Conservation (phyloP, 2,797 vertebrate species). For the Miichthys miiuy region DNA sequence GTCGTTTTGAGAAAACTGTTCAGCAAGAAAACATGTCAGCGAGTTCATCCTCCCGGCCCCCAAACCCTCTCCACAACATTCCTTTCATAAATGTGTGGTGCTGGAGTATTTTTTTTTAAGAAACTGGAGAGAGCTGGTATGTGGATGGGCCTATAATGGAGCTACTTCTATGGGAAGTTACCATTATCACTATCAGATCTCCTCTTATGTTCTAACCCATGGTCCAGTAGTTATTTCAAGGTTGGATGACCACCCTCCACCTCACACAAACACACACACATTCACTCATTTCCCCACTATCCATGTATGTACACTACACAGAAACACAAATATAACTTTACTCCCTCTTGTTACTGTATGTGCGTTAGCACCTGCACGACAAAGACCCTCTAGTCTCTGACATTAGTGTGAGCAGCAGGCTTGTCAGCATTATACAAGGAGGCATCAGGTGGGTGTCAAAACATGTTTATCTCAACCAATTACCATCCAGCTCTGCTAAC, state of each 20-base stretch:
- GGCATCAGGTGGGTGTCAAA: constrained; percentile 49
- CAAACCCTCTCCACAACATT: constrained; percentile 77
- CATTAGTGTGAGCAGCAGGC: constrained; percentile 60
- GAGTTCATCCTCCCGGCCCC: constrained; percentile 61
- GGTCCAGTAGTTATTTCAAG: constrained; percentile 64
- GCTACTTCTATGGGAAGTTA: constrained; percentile 62
- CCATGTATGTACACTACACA: constrained; percentile 17
- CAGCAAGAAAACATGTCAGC: constrained; percentile 57
- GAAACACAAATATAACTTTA: constrained; percentile 35
- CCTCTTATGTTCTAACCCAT: constrained; percentile 58
- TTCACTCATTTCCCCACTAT: background rate
- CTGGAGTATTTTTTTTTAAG: constrained; percentile 69
- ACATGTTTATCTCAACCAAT: constrained; percentile 26
- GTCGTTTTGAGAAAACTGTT: constrained; percentile 43
- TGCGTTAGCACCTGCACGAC: constrained; percentile 57
- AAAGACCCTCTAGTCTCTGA: constrained; percentile 50
- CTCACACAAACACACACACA: constrained; percentile 7
- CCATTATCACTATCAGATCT: constrained; percentile 71
- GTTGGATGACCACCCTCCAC: constrained; percentile 50
- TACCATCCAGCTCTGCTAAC: background rate
- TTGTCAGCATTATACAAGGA: constrained; percentile 61
- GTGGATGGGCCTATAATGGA: constrained; percentile 68
- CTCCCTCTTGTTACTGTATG: constrained; percentile 60
- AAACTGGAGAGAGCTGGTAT: constrained; percentile 78
- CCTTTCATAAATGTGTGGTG: constrained; percentile 82